phyloP scores from a whole-genome alignment of 2,888 invertebrate genomes.

The Neuroscelio doddi region DNA sequence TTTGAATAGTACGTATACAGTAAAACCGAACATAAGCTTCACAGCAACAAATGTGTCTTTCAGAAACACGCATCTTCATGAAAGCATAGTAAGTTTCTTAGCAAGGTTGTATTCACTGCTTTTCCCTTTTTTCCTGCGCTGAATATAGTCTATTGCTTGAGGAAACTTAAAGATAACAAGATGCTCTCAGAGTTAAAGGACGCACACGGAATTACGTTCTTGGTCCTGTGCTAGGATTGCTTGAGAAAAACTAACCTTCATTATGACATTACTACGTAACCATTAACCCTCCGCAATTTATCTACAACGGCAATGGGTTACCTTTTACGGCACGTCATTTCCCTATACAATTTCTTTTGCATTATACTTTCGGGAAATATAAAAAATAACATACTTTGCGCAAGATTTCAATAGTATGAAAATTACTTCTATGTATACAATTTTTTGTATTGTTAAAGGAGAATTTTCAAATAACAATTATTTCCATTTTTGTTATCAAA shows the following conservation, averaged over 20 bases:
- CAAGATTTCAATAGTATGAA: too few relatives aligned
- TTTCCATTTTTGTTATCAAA: too few relatives aligned
- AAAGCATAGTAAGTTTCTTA: conserved; percentile 24
- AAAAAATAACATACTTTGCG: too few relatives aligned
- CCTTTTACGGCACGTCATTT: conserved; percentile 28
- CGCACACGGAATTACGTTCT: conserved; percentile 26
- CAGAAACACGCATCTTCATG: conserved; percentile 28
- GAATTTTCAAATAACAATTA: too few relatives aligned
- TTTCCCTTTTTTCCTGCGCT: conserved; percentile 21
- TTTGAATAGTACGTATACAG: too few relatives aligned
- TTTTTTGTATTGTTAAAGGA: too few relatives aligned
- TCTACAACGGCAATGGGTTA: conserved; percentile 16
- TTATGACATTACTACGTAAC: conserved; percentile 21
- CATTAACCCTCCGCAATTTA: conserved; percentile 31
- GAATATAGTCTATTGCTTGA: conserved; percentile 28
- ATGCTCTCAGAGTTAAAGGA: conserved; percentile 36
- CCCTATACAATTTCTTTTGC: conserved; percentile 9
- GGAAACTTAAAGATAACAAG: conserved; percentile 25
- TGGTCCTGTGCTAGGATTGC: conserved; percentile 12
- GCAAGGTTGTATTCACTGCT: conserved; percentile 33
- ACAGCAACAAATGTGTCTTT: conserved; percentile 28
- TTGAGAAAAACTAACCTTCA: conserved; percentile 21
- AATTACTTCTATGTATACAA: too few relatives aligned
- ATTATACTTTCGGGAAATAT: too few relatives aligned
- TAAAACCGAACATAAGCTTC: too few relatives aligned